Evolutionary conservation across 2,797 vertebrate species (phyloP).

Genomic region (Danio albolineatus): DNA sequence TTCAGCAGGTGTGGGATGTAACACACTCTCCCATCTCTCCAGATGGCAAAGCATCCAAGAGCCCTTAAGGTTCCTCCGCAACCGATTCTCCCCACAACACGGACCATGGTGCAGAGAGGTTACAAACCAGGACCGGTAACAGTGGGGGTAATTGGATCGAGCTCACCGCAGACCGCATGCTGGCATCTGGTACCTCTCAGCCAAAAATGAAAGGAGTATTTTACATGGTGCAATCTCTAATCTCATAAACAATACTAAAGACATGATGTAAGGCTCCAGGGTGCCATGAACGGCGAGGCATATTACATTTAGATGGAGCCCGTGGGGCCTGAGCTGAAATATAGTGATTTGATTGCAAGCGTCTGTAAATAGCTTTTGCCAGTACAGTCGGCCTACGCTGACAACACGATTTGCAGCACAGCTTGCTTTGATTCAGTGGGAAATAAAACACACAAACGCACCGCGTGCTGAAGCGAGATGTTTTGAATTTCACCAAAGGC

Average conservation of each 20-base stretch:
- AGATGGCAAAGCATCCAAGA: conserved; percentile 26
- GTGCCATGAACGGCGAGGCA: conserved; percentile 42
- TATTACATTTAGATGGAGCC: conserved; percentile 49
- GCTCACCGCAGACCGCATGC: conserved; percentile 39
- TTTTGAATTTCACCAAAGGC: conserved; percentile 46
- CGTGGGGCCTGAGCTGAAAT: conserved; percentile 42
- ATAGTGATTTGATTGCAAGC: conserved; percentile 55
- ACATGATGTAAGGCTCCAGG: conserved; percentile 60
- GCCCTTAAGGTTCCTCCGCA: background rate
- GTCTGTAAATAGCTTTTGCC: conserved; percentile 55
- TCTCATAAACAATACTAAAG: conserved; percentile 53
- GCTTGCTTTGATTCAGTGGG: conserved; percentile 57
- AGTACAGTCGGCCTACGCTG: conserved; percentile 46
- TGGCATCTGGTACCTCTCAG: conserved; percentile 46
- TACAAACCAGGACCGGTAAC: conserved; percentile 16
- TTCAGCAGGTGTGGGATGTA: conserved; percentile 54
- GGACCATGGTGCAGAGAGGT: conserved; percentile 6
- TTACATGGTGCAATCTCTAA: conserved; percentile 31
- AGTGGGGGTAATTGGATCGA: conserved; percentile 32
- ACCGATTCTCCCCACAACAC: background rate
- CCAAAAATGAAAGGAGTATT: conserved; percentile 17
- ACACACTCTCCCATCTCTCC: conserved; percentile 49
- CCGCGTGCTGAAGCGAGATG: conserved; percentile 21
- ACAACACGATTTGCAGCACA: conserved; percentile 56
- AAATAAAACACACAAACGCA: conserved; percentile 44